Evolutionary conservation across 2,888 invertebrate species (phyloP).

Genomic region (Caenorhabditis zanzibari): DNA sequence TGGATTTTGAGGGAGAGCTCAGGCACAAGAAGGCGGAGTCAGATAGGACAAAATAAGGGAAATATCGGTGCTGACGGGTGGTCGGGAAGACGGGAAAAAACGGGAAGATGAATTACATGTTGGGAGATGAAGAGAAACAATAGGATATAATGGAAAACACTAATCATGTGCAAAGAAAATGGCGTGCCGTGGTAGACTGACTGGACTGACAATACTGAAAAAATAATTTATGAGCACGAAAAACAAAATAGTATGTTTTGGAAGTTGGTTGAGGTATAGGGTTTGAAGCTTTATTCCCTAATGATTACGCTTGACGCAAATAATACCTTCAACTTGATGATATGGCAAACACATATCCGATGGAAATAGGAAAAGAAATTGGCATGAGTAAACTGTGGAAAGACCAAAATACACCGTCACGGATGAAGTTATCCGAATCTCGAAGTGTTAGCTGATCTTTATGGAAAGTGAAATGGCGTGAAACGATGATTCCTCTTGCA

Average conservation of each 20-base stretch:
- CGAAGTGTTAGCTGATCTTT: slow-evolving; percentile 46
- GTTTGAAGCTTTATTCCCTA: no score
- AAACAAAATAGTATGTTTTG: no score
- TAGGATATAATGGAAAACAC: not conserved
- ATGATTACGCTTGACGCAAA: no score
- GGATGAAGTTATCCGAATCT: slow-evolving; percentile 23
- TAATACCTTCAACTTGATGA: no score
- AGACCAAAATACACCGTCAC: not conserved
- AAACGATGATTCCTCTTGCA: slow-evolving; percentile 43
- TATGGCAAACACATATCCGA: no score
- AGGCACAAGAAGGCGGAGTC: slow-evolving; percentile 15
- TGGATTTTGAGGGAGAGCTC: not conserved
- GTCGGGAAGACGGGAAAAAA: not conserved
- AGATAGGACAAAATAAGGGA: slow-evolving; percentile 17
- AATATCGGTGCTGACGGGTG: not conserved
- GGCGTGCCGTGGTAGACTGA: no score
- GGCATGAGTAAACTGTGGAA: not conserved
- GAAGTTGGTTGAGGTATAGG: no score
- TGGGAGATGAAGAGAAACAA: not conserved
- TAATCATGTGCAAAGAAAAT: not conserved
- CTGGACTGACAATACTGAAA: no score
- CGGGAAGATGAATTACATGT: slow-evolving; percentile 7
- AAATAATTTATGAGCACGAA: no score
- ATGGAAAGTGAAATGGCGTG: slow-evolving; percentile 43
- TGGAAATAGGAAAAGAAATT: not conserved